Percentiles rank a stretch among this genome's conserved stretches.
phyloP scores from a whole-genome alignment of 2,797 vertebrate species.

The Mycteria americana region DNA sequence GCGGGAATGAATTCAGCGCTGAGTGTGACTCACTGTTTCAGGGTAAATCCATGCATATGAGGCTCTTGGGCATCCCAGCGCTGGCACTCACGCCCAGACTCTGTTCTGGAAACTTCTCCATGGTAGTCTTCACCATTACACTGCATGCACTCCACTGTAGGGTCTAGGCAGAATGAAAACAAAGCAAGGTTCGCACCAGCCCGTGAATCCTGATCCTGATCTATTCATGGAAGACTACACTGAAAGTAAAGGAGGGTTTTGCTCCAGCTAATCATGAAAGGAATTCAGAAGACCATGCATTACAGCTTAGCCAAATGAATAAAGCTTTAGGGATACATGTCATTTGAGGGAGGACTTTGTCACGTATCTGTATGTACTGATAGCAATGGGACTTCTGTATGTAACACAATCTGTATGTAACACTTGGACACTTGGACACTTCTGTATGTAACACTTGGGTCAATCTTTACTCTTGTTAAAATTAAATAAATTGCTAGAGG shows the following conservation, averaged over 20 bases:
- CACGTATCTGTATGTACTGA: not conserved
- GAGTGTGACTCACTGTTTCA: constrained; percentile 76
- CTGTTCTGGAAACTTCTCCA: constrained; percentile 83
- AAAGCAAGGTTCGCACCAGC: not conserved
- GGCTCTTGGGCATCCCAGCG: constrained; percentile 87
- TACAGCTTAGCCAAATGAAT: not conserved
- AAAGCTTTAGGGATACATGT: not conserved
- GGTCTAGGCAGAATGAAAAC: not conserved
- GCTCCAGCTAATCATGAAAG: not conserved
- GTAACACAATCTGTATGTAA: not conserved
- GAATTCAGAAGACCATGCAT: not conserved
- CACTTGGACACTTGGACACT: no score
- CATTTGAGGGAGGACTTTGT: not conserved
- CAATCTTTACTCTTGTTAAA: not conserved
- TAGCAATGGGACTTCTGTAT: not conserved
- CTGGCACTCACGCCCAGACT: constrained; percentile 85
- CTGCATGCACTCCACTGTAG: constrained; percentile 84
- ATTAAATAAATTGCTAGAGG: not conserved
- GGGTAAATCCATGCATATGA: constrained; percentile 87
- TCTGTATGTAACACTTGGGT: not conserved
- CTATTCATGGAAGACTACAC: not conserved
- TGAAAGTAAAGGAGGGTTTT: not conserved
- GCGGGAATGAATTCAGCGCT: not conserved
- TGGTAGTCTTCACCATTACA: constrained; percentile 92
- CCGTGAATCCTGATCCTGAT: not conserved